These are phyloP conservation scores for Rostratula benghalensis DNA, from an alignment of 2,113 vertebrate species.

Conservation along the genomic window DNA sequence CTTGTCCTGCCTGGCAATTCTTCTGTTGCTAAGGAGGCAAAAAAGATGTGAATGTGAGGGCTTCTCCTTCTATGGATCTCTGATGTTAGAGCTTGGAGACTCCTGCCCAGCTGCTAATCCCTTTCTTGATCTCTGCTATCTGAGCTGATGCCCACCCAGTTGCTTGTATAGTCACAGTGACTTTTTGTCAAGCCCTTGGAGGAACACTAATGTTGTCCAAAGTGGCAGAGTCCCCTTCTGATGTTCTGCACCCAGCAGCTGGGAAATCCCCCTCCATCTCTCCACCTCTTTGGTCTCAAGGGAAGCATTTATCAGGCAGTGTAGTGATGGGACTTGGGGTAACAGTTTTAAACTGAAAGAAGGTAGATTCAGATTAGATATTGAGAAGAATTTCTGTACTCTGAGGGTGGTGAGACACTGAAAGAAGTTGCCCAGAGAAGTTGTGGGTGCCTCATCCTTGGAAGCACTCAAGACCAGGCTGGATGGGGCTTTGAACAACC, in stretches of 20 bases:
- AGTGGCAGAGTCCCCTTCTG: not conserved
- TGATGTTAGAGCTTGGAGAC: not conserved
- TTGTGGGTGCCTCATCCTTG: not conserved
- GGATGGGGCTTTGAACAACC: not conserved
- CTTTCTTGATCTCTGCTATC: not conserved
- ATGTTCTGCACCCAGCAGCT: not conserved
- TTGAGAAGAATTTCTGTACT: not conserved
- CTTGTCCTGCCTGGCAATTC: not conserved
- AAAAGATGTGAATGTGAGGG: fast-evolving
- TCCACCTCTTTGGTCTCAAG: not conserved
- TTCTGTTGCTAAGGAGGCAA: not conserved
- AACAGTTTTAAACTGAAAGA: not conserved
- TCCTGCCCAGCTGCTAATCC: not conserved
- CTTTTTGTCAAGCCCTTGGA: not conserved
- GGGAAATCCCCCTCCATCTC: not conserved
- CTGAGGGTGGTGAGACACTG: not conserved
- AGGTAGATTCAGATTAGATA: not conserved
- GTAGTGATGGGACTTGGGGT: not conserved
- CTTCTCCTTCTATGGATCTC: not conserved
- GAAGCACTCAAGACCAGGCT: not conserved
- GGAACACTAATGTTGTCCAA: not conserved
- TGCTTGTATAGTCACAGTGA: not conserved
- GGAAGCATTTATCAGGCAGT: not conserved
- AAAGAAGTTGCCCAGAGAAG: not conserved
- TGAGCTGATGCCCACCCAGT: not conserved